Conservation (phyloP, 2,888 invertebrate species). For the Tetragonisca angustula region DNA sequence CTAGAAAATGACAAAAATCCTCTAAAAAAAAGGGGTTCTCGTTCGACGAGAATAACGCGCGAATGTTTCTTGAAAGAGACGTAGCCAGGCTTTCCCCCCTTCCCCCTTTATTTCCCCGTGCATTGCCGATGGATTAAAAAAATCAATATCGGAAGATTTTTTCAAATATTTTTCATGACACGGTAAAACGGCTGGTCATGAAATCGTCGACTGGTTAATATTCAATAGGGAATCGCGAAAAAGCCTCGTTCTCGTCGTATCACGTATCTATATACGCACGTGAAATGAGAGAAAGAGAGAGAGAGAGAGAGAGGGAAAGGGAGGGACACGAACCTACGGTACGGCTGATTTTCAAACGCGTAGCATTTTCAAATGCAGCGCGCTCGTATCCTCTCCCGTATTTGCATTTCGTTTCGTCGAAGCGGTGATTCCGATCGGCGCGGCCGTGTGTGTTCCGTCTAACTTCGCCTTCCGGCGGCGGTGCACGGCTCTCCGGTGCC, state of each 20-base stretch:
- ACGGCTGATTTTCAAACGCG: conserved; percentile 48
- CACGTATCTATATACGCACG: background rate
- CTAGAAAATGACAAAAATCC: background rate
- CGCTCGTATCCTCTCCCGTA: conserved; percentile 54
- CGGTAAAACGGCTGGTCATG: background rate
- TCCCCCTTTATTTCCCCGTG: background rate
- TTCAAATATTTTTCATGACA: conserved; percentile 6
- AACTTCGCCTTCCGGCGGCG: conserved; percentile 51
- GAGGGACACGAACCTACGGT: conserved; percentile 6
- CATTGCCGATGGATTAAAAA: background rate
- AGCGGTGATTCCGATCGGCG: conserved; percentile 61
- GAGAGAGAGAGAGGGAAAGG: background rate
- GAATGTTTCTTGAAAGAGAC: background rate
- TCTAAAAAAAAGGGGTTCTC: background rate
- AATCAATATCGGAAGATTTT: conserved; percentile 20
- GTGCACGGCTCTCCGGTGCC: conserved; percentile 37
- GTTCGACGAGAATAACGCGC: background rate
- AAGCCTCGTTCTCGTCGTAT: background rate
- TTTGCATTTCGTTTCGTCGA: conserved; percentile 66
- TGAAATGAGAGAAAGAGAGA: background rate
- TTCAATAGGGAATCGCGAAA: conserved; percentile 8
- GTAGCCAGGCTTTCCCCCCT: background rate
- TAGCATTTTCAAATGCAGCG: conserved; percentile 58
- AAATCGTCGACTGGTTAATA: conserved; percentile 2
- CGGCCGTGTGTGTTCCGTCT: conserved; percentile 43